Base-by-base conservation (phyloP, 1,140 invertebrate species). In the Nebria ingens region DNA sequence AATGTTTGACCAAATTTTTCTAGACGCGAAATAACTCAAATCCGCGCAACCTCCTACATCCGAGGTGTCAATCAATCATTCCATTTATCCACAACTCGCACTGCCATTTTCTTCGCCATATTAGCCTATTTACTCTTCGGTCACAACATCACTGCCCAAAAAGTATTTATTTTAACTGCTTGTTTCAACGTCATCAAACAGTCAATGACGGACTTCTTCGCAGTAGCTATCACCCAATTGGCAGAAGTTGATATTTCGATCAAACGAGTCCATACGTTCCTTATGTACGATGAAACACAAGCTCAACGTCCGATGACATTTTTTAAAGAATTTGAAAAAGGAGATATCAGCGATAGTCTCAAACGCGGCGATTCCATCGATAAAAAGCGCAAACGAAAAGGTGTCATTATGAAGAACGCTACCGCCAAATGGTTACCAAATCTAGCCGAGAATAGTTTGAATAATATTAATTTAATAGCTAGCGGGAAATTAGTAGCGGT, bases 81-180 rank as follows among this genome's bases (percentile, higher is more conserved):
- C 54, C 80, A 83, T 38, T 78, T 82, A 64, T 85, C 83, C 61
- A 76, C 81, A 19, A 79, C 86, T 0, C 81, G 87, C 59, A 72
- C 89, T n/a, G 81, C 86, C 15, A 76, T 89, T 42, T 89, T 90
- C 64, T 71, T 86, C 54, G 85, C 83, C 2, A 76, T 91, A 56
- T 64, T 88, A 17, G 75, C 82, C 2, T 89, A 81, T 61, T 81
- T 89, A 42, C 69, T 86, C 2, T 72, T 81, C 15, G 81, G 82
- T 15, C 68, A 82, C 56, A 70, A 72, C 17, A 79, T 87, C 29
- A 79, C 75, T 23, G 80, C 84, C 3, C 81, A 88, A 65, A 83
- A 85, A 68, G 85, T 89, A n/a, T 84, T 82, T 61, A 72, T 81
- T 9, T 71, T 82, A 50, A 81, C 78, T 22, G 80, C 82, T 19